phyloP scores from a whole-genome alignment of 1,140 invertebrate genomes.

The Anastrepha ludens region DNA sequence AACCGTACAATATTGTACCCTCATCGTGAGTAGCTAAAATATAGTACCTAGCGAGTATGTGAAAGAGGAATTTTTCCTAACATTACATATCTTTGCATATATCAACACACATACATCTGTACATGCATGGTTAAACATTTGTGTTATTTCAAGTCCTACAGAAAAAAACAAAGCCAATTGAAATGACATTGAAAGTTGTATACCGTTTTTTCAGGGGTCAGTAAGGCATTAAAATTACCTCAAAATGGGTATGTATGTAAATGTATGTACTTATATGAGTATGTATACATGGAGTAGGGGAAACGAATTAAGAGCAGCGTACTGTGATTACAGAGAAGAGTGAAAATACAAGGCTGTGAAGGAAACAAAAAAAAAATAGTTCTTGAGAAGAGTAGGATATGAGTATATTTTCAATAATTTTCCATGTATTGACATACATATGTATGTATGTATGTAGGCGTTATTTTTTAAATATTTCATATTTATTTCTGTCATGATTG shows the following conservation, averaged over 20 bases:
- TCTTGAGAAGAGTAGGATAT: neutral
- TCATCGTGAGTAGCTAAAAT: neutral
- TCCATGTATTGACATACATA: too few relatives aligned
- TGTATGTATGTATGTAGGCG: too few relatives aligned
- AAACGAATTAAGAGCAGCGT: neutral
- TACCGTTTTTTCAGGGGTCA: slow-evolving; percentile 30
- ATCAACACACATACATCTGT: neutral
- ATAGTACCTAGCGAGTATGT: neutral
- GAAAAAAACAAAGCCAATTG: neutral
- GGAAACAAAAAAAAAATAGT: neutral
- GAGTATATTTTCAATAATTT: too few relatives aligned
- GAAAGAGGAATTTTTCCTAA: neutral
- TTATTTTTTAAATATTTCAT: too few relatives aligned
- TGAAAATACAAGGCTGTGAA: neutral
- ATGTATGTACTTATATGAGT: too few relatives aligned
- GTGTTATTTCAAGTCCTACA: neutral
- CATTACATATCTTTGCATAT: neutral
- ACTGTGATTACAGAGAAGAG: neutral
- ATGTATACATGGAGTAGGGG: too few relatives aligned
- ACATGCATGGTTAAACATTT: neutral
- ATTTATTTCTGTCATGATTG: too few relatives aligned
- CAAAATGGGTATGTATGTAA: neutral
- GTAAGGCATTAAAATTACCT: neutral
- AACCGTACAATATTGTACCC: neutral
- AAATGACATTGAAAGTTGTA: slow-evolving; percentile 32